Evolutionary conservation across 2,113 vertebrate genomes (phyloP), one percentile per base, ranked within the genome.

Genomic region (Mionectes macconnelli): DNA sequence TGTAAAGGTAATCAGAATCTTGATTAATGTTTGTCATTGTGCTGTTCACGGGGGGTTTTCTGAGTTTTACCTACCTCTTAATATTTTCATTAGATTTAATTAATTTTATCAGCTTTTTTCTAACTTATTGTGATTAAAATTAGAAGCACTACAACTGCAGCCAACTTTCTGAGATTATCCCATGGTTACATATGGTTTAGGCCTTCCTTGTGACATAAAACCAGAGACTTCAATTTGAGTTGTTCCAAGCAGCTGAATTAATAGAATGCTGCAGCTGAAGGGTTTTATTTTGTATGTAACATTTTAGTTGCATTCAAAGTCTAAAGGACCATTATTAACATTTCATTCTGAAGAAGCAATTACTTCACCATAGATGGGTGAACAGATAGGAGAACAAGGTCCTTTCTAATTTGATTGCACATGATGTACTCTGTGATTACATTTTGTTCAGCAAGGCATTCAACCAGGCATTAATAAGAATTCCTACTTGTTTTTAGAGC

Each of bases 281-380:
- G 45, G 27, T 7, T 14, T 83, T 80, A 68, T 69, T 92, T 84
- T 50, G 22, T 56, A 56, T 0, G 2, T 23, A 84, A 59, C 20
- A 50, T 84, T 83, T 90, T 33, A 68, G 76, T 21, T 77, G 63
- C 37, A 49, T 81, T 76, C 24, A 23, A 73, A 86, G 67, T 25
- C 81, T 74, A 39, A 74, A 91, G 52, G 63, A 25, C 35, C 77
- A 70, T 59, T 84, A 74, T 78, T 81, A 91, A 84, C 50, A 63
- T 89, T 69, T 89, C 45, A 16, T 89, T 86, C 80, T 89, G 53
- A 89, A 86, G 68, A 90, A 94, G 50, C 73, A 81, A 91, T 89
- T 96, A 96, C 70, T 91, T 44, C 60, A 87, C 47, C 39, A 39
- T 27, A 87, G 73, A 87, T 77, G 37, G 39, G 39, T 70, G 60